Evolutionary conservation across 1,140 invertebrate species (phyloP).

Genomic region (Brachionus manjavacas): DNA sequence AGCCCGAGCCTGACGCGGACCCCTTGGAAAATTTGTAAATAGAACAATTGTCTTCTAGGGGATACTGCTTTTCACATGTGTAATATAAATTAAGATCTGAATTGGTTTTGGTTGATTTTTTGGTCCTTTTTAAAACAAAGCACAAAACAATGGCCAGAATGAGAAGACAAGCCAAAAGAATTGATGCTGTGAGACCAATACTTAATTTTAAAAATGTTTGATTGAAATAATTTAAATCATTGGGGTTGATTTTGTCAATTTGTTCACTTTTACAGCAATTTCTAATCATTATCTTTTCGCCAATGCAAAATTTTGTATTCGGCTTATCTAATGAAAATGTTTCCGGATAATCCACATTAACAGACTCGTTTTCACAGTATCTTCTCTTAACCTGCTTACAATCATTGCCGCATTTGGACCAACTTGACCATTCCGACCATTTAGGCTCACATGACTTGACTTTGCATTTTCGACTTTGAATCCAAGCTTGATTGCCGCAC

Average conservation of each 20-base stretch:
- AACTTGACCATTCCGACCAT: slow-evolving; percentile 28
- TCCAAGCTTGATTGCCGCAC: not conserved
- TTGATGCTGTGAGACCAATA: not conserved
- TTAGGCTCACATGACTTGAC: not conserved
- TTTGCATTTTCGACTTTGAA: not conserved
- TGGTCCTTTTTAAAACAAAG: not conserved
- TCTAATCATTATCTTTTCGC: slow-evolving; percentile 11
- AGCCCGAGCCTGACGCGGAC: not conserved
- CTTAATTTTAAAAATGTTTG: slow-evolving; percentile 30
- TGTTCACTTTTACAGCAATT: not conserved
- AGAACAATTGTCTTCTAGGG: slow-evolving; percentile 6
- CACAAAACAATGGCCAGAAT: not conserved
- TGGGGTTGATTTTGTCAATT: not conserved
- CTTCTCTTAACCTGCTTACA: slow-evolving; percentile 3
- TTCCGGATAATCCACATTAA: not conserved
- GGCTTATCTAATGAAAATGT: slow-evolving; percentile 10
- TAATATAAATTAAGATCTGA: slow-evolving; percentile 38
- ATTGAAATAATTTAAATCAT: not conserved
- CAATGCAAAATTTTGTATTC: not conserved
- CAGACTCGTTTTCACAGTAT: slow-evolving; percentile 14
- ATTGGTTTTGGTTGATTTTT: not conserved
- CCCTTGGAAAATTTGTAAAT: slow-evolving; percentile 14
- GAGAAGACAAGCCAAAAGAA: not conserved
- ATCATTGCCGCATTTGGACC: not conserved
- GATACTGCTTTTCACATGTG: slow-evolving; percentile 33